phyloP scores from a whole-genome alignment of 2,888 invertebrate species.

The Linnaemya vulpina region DNA sequence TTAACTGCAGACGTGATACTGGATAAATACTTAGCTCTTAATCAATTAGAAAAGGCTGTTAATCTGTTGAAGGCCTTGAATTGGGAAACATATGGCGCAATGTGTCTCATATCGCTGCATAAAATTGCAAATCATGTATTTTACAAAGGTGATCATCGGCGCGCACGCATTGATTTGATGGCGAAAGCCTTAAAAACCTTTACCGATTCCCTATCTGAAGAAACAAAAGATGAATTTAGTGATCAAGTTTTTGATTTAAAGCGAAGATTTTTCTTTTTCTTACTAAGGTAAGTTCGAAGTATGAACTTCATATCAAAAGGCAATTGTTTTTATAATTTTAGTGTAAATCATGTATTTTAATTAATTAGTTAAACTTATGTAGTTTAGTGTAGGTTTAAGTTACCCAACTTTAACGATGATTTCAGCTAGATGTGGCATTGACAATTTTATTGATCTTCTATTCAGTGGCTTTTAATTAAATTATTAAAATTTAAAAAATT shows the following conservation, averaged over 20 bases:
- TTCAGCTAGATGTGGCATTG: too few relatives aligned
- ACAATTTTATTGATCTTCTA: too few relatives aligned
- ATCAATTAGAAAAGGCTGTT: constrained; percentile 88
- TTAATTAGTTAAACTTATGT: too few relatives aligned
- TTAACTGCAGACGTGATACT: constrained; percentile 86
- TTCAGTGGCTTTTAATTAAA: too few relatives aligned
- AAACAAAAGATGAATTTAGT: constrained; percentile 89
- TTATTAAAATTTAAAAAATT: neutral
- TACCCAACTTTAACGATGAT: too few relatives aligned
- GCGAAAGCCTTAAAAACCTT: constrained; percentile 92
- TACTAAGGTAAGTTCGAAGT: constrained; percentile 87
- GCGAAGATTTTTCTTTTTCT: constrained; percentile 92
- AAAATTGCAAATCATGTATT: constrained; percentile 87
- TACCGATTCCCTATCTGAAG: constrained; percentile 87
- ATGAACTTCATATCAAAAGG: neutral
- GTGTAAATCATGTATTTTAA: too few relatives aligned
- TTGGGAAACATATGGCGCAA: constrained; percentile 90
- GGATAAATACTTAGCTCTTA: constrained; percentile 86
- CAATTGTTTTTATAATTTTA: too few relatives aligned
- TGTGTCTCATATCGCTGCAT: constrained; percentile 89
- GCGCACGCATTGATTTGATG: constrained; percentile 84
- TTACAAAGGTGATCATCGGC: constrained; percentile 80
- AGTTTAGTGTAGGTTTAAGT: too few relatives aligned
- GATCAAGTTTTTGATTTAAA: constrained; percentile 92
- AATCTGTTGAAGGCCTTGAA: constrained; percentile 87